Conservation (phyloP, 1,140 invertebrate genomes). For the Oedothorax gibbosus region DNA sequence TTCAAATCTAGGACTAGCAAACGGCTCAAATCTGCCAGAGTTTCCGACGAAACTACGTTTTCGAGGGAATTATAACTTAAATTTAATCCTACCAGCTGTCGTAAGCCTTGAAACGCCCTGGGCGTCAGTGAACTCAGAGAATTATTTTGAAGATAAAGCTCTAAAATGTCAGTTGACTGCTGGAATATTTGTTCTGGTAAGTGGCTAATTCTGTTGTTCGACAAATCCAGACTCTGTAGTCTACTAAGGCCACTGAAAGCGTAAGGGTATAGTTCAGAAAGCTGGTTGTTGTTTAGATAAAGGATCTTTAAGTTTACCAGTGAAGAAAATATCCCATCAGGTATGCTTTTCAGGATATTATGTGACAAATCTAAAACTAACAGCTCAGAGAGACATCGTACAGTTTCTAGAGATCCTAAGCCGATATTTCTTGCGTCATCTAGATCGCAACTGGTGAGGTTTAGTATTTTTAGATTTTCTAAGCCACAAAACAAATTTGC, state of each 20-base stretch:
- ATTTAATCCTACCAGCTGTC: constrained; percentile 60
- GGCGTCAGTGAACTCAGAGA: constrained; percentile 72
- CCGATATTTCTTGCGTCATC: constrained; percentile 63
- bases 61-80: constrained; percentile 57
- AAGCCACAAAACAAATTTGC: constrained; percentile 77
- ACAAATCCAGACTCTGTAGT: constrained; percentile 84
- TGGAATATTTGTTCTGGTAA: constrained; percentile 82
- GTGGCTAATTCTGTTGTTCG: constrained; percentile 82
- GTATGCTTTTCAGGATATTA: constrained; percentile 76
- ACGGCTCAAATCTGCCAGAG: constrained; percentile 70
- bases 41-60: constrained; percentile 55
- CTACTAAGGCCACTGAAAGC: constrained; percentile 81
- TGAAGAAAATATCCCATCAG: constrained; percentile 62
- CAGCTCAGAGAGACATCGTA: constrained; percentile 73
- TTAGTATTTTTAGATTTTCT: constrained; percentile 81
- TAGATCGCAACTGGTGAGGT: constrained; percentile 85
- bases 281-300: constrained; percentile 84
- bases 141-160: constrained; percentile 90
- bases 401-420: constrained; percentile 64
- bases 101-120: constrained; percentile 52
- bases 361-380: constrained; percentile 81
- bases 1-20: constrained; percentile 87
- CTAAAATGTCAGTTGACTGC: constrained; percentile 78
- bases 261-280: constrained; percentile 82
- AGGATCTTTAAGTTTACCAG: constrained; percentile 73